Conservation (phyloP, 2,797 vertebrate genomes). For the Pangasius djambal region DNA sequence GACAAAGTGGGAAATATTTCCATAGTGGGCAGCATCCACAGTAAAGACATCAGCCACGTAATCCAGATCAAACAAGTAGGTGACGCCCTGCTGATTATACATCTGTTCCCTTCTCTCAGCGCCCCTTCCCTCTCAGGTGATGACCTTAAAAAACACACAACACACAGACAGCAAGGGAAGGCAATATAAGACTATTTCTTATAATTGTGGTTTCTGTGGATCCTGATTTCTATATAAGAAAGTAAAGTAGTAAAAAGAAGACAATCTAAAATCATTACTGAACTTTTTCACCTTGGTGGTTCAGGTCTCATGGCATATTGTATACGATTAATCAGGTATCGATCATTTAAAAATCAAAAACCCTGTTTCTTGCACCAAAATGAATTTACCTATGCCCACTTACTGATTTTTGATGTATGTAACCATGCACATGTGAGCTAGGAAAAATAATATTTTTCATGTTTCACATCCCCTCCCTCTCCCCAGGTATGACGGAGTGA, state of each 20-base stretch:
- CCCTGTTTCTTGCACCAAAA: not conserved
- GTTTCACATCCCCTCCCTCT: not conserved
- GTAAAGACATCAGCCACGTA: constrained; percentile 93
- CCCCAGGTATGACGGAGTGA: not conserved
- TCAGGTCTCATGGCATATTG: not conserved
- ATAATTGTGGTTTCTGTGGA: not conserved
- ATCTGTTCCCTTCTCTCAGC: constrained; percentile 84
- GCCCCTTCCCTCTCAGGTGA: constrained; percentile 89
- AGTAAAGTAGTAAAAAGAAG: not conserved
- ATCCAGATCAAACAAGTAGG: constrained; percentile 91
- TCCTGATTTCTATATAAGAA: not conserved
- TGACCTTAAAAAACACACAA: constrained; percentile 74
- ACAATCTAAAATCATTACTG: not conserved
- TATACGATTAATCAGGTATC: not conserved
- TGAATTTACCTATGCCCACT: not conserved
- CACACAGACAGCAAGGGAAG: constrained; percentile 3
- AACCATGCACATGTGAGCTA: not conserved
- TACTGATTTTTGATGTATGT: not conserved
- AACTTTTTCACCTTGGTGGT: not conserved
- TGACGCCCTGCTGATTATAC: constrained; percentile 87
- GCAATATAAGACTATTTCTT: not conserved
- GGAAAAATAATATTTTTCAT: not conserved
- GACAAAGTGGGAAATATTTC: constrained; percentile 95
- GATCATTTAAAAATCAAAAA: not conserved
- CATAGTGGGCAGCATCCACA: constrained; percentile 87